These are phyloP conservation scores for Pelmatolapia mariae DNA, from an alignment of 2,113 vertebrate genomes.

Conservation along the genomic window DNA sequence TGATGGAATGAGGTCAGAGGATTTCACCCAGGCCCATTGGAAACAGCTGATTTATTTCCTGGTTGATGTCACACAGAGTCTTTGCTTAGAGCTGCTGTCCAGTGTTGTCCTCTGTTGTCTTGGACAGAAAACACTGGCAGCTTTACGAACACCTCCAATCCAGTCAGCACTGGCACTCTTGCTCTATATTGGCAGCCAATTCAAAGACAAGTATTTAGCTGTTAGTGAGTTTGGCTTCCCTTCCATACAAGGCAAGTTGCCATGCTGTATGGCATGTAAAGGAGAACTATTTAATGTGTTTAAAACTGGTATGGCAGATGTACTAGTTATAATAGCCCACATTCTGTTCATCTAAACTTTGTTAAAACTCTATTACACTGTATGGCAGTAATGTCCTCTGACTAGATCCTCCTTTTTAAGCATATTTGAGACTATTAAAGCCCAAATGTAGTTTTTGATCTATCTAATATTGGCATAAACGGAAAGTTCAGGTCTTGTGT, in stretches of 20 bases:
- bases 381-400: not conserved
- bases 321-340: not conserved
- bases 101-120: not conserved
- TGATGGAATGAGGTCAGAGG: conserved; percentile 50
- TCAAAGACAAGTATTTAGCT: not conserved
- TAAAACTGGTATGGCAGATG: not conserved
- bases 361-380: not conserved
- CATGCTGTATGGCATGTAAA: conserved; percentile 12
- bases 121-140: not conserved
- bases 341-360: not conserved
- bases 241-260: not conserved
- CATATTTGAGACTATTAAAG: not conserved
- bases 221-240: not conserved
- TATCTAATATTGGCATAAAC: not conserved
- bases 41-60: conserved; percentile 33
- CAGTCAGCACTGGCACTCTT: not conserved
- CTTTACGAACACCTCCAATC: not conserved
- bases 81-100: not conserved
- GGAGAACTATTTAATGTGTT: not conserved
- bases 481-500: not conserved
- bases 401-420: not conserved
- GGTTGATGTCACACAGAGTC: conserved; percentile 8
- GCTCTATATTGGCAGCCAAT: not conserved
- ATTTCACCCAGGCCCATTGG: conserved; percentile 33
- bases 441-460: not conserved